Evolutionary conservation across 1,140 invertebrate genomes (phyloP).

Genomic region (Centruroides sculpturatus): DNA sequence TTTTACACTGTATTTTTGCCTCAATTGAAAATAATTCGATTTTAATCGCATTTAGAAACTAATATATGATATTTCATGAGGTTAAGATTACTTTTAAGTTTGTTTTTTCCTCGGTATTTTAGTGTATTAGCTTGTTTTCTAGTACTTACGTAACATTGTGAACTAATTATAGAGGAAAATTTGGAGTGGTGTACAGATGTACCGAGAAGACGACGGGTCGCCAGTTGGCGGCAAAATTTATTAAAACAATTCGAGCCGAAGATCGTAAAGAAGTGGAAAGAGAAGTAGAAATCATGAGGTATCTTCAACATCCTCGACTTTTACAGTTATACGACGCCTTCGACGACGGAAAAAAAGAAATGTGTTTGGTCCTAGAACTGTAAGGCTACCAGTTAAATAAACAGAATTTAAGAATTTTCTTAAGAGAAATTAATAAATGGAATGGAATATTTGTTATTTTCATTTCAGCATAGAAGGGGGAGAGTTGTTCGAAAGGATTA

Average conservation of each 20-base stretch:
- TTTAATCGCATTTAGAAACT: too few species aligned
- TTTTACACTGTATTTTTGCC: too few species aligned
- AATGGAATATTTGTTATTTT: too few species aligned
- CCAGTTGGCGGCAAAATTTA: slow-evolving; percentile 82
- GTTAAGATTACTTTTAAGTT: too few species aligned
- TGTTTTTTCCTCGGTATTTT: too few species aligned
- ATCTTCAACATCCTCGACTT: slow-evolving; percentile 78
- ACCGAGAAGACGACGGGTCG: slow-evolving; percentile 63
- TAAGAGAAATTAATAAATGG: too few species aligned
- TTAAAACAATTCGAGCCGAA: slow-evolving; percentile 64
- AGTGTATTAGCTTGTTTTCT: too few species aligned
- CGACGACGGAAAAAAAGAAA: slow-evolving; percentile 68
- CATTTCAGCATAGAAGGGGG: slow-evolving; percentile 77
- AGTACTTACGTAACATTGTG: too few species aligned
- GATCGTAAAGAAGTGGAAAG: slow-evolving; percentile 80
- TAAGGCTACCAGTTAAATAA: slow-evolving; percentile 38
- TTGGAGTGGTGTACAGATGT: slow-evolving; percentile 90
- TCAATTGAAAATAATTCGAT: too few species aligned
- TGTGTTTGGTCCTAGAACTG: slow-evolving; percentile 92
- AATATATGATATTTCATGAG: too few species aligned
- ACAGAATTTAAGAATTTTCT: too few species aligned
- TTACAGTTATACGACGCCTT: slow-evolving; percentile 94
- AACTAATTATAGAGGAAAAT: slow-evolving; percentile 69
- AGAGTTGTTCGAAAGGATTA: slow-evolving; percentile 93
- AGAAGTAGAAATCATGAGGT: slow-evolving; percentile 92